These are phyloP conservation scores for Mastomys natalensis DNA, from an alignment of 2,113 vertebrate genomes.

Conservation along the genomic window DNA sequence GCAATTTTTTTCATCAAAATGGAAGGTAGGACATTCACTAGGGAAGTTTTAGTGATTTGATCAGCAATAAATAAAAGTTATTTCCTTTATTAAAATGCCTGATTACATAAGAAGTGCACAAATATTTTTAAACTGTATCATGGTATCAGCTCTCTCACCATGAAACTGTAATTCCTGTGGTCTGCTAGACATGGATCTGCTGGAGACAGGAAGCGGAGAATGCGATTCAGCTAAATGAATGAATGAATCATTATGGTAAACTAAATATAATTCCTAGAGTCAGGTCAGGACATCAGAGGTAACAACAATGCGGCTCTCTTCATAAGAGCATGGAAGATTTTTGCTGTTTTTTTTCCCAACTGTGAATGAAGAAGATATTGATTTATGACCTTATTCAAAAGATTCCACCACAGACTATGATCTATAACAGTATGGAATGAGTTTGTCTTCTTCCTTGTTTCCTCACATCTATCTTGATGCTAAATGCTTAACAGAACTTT, in stretches of 20 bases:
- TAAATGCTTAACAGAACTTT: slow-evolving; percentile 23
- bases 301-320: slow-evolving; percentile 75
- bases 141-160: slow-evolving; percentile 78
- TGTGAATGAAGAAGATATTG: slow-evolving; percentile 62
- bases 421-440: slow-evolving; percentile 47
- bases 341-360: slow-evolving; percentile 27
- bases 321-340: slow-evolving; percentile 62
- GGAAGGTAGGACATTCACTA: not conserved
- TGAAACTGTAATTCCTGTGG: slow-evolving; percentile 72
- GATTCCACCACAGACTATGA: slow-evolving; percentile 39
- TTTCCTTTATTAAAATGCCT: slow-evolving; percentile 79
- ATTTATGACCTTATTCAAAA: slow-evolving; percentile 70
- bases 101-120: slow-evolving; percentile 75
- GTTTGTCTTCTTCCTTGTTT: slow-evolving; percentile 11
- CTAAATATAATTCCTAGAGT: slow-evolving; percentile 77
- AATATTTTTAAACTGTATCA: slow-evolving; percentile 80
- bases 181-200: slow-evolving; percentile 71
- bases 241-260: slow-evolving; percentile 80
- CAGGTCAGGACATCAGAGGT: slow-evolving; percentile 76
- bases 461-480: not conserved
- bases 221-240: slow-evolving; percentile 76
- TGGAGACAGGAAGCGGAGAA: slow-evolving; percentile 81
- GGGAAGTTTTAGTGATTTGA: slow-evolving; percentile 46
- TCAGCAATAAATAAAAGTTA: slow-evolving; percentile 68
- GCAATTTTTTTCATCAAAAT: slow-evolving; percentile 39